Base-by-base conservation (phyloP, 2,888 invertebrate species). In the Drosophila pegasa region DNA sequence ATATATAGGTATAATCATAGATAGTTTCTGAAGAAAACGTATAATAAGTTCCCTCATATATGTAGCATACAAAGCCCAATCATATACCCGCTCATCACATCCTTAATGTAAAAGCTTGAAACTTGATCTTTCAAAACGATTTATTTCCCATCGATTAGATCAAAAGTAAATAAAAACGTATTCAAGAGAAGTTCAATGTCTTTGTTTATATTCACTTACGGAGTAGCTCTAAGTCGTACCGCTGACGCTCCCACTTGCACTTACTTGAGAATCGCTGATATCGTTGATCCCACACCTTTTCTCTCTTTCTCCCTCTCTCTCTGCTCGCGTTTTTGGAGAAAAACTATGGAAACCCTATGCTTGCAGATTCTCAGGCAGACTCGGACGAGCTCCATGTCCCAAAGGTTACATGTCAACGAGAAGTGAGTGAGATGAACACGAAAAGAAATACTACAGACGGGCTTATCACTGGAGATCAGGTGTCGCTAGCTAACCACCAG, bases 401-500 rank as follows among this genome's bases (percentile, higher is more conserved):
- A 67, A 71, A 74, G 66, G 76, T 75, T 71, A 75, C 38, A 51
- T 4, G 33, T 31, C 4, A 31, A 9, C 8, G 59, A 16, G 27
- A 10, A 18, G 25, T 45, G 43, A 16, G n/a, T 9, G 57, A 27
- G 41, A 48, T 22, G 40, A 8, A 29, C 14, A 16, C n/a, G 20
- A 22, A 14, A 20, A 20, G n/a, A 18, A 27, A 33, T 48, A 64
- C 27, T 48, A 64, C 27, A 66, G 62, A 38, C 47, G 48, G 43
- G 63, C 68, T 82, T 85, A 87, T 87, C 88, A 74, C 60, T 75
- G 35, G 50, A 75, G 87, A 88, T 89, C 87, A 77, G 87, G 85
- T 88, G 86, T 81, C 89, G 88, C 77, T 69, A 73, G 71, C 70
- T 66, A 77, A 85, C 87, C 85, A 76, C 88, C 54, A 50, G 65